Percentiles rank a stretch among this genome's conserved stretches.
Conservation (phyloP, 2,888 invertebrate genomes). For the Thalpophila matura region DNA sequence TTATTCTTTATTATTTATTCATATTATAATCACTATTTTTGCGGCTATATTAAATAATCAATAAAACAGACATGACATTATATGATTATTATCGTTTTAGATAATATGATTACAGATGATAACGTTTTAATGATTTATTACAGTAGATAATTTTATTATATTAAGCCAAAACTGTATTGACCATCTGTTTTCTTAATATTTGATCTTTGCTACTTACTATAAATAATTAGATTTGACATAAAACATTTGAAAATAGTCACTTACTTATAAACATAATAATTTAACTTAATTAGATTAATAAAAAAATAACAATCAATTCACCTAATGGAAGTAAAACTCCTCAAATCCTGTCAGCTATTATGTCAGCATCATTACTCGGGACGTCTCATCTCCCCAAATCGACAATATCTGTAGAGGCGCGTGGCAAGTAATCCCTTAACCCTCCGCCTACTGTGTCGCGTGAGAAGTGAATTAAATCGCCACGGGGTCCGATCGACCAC, state of each 20-base stretch:
- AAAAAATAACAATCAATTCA: constrained; percentile 25
- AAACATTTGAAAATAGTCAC: too few species aligned
- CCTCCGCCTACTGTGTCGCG: constrained; percentile 82
- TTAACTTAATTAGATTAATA: neutral
- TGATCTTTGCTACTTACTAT: too few species aligned
- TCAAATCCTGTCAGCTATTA: constrained; percentile 73
- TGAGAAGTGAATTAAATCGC: constrained; percentile 88
- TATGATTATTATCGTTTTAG: constrained; percentile 20
- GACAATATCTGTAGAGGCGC: constrained; percentile 89
- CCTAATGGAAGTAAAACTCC: constrained; percentile 48
- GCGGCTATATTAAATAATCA: constrained; percentile 5
- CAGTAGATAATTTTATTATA: too few species aligned
- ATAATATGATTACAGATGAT: constrained; percentile 19
- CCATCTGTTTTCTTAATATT: too few species aligned
- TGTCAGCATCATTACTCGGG: constrained; percentile 83
- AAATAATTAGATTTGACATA: too few species aligned
- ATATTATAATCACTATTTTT: constrained; percentile 11
- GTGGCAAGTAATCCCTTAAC: constrained; percentile 87
- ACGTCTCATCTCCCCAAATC: constrained; percentile 81
- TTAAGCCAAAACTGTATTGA: neutral
- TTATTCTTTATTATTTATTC: too few species aligned
- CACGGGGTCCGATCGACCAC: constrained; percentile 86
- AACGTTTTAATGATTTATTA: neutral
- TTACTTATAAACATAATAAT: too few species aligned
- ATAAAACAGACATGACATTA: constrained; percentile 22